Base-by-base conservation (phyloP, 2,888 invertebrate genomes). In the Metopia argyrocephala region DNA sequence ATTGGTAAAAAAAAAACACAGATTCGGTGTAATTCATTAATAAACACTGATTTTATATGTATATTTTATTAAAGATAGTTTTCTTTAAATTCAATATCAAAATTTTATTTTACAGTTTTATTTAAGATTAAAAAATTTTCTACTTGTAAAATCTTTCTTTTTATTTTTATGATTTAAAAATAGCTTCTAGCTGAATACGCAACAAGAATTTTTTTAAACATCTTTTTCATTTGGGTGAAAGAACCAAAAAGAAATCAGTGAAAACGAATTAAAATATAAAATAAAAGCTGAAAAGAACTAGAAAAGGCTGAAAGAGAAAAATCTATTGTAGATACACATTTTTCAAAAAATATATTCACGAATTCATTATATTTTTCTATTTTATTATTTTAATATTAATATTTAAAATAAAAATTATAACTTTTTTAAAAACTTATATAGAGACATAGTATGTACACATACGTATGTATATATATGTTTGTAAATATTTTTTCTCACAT, bases 151-250 rank as follows among this genome's bases (percentile, higher is more conserved):
- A 66, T 62, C 25, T 65, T 73, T 27, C 28, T 50, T 70, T 74
- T 69, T 71, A 59, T 68, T 82, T 79, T 76, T 76, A 61, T 56
- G 54, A 85, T 89, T 89, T 89, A 89, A 86, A 89, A 89, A 89
- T 89, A 89, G 85, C 89, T 87, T 89, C 88, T 86, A 89, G 89
- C 89, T 88, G 86, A 81, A 88, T 88, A 89, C 89, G 87, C 89
- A 88, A 88, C 87, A 87, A 85, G 87, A 88, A 87, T 87, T 88
- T 87, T 85, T 84, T 86, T 50, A 74, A 70, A 79, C 71, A 80
- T 76, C 61, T 62, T 70, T 48, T 48, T 56, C 65, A 62, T 68
- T 81, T 70, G 76, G 79, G 78, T 78, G 80, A 79, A 70, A 65
- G 74, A 56, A 82, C 65, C 54, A 65, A 75, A 57, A 75, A 59